Conservation (phyloP, 1,140 invertebrate species). For the Halictus rubicundus region DNA sequence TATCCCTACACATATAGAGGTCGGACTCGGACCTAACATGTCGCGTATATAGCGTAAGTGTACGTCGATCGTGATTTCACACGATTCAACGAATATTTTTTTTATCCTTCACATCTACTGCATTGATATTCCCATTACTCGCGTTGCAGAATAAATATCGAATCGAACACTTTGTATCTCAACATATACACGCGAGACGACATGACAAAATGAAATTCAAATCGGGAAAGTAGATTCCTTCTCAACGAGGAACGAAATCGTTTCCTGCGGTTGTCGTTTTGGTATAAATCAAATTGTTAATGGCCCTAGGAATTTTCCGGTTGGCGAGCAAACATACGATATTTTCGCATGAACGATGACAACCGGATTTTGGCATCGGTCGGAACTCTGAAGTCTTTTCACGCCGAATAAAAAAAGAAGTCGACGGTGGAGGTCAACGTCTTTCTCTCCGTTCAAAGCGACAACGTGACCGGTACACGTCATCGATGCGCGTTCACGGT, state of each 20-base stretch:
- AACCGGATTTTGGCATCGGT: background rate
- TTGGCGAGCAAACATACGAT: too few relatives aligned
- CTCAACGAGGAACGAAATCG: too few relatives aligned
- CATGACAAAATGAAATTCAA: background rate
- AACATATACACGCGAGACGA: background rate
- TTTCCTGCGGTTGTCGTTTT: background rate
- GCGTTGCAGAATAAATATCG: background rate
- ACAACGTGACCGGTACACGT: conserved; percentile 11
- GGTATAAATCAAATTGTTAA: background rate
- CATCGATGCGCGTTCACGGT: conserved; percentile 1
- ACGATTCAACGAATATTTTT: background rate
- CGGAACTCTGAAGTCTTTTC: background rate
- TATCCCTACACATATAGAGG: too few relatives aligned
- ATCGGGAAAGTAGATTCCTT: background rate
- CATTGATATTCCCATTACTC: background rate
- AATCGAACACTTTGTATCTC: too few relatives aligned
- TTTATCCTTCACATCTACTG: background rate
- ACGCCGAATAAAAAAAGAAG: background rate
- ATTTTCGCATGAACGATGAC: too few relatives aligned
- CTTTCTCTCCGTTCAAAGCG: conserved; percentile 11
- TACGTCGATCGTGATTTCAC: background rate
- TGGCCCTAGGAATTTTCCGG: background rate
- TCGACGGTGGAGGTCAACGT: conserved; percentile 7
- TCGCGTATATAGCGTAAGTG: background rate
- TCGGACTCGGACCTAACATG: background rate